Base-by-base conservation (phyloP, 1,140 invertebrate genomes). In the Ceratina calcarata region DNA sequence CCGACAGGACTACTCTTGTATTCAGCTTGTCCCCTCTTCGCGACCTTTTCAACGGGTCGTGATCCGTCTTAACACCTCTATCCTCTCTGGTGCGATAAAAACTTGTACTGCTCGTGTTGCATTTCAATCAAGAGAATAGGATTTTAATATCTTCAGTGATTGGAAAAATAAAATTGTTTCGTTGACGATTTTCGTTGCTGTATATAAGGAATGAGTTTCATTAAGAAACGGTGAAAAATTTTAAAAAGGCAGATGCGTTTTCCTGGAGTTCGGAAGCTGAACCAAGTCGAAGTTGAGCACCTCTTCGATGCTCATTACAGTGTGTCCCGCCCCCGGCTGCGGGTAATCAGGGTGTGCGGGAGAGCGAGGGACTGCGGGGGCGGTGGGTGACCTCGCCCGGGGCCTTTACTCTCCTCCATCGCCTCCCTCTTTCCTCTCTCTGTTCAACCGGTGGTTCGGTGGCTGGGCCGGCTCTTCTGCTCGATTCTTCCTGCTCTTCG, bases 311-410 rank as follows among this genome's bases (percentile, higher is more conserved):
- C 90, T 93, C 92, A 92, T 93, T 92, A 92, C 91, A 89, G 84
- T 70, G 87, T 87, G 89, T 91, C 91, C 91, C 91, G 91, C 91
- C 91, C 90, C 88, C 91, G 89, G 88, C 91, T 89, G 89, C 89
- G 88, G 91, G 89, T 92, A 91, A 92, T 92, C 91, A 92, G 91
- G 89, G 84, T 90, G 84, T 86, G 85, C 72, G 79, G 81, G 86
- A 85, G 85, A 77, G 85, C 76, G 87, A 78, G 77, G 71, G 80
- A 85, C 53, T 82, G 85, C 87, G 90, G 89, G 90, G 91, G 91
- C 89, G 91, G 89, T 89, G 85, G 91, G 89, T 91, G 92, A 93
- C 91, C 92, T 93, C 92, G 92, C 92, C 91, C 88, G 88, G 88
- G 87, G 91, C 91, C 90, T 90, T 86, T 89, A 81, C 89, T 88